A percentile compares a stretch with the other conserved stretches of the same genome.
Conservation (phyloP, 2,113 vertebrate genomes). For the Butorides virescens region DNA sequence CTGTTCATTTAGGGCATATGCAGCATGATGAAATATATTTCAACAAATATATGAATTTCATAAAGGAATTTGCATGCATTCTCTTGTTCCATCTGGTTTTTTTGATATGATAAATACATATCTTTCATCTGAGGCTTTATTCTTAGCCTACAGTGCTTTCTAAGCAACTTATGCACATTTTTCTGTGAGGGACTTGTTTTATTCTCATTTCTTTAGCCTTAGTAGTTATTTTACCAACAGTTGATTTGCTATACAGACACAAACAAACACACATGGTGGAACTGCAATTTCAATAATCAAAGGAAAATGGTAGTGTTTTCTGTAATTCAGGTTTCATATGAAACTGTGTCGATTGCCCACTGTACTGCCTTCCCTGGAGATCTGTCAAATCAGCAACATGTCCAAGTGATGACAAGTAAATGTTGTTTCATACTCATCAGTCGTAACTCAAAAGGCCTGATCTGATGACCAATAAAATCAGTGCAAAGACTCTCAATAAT, state of each 20-base stretch:
- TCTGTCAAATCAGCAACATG: background rate
- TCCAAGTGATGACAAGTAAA: background rate
- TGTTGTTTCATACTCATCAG: background rate
- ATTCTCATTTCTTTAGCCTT: background rate
- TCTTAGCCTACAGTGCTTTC: background rate
- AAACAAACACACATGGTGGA: background rate
- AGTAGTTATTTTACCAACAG: background rate
- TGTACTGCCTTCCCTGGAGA: background rate
- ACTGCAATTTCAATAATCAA: background rate
- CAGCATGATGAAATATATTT: background rate
- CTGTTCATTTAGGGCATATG: background rate
- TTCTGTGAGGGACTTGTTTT: background rate
- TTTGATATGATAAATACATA: background rate
- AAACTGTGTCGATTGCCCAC: background rate
- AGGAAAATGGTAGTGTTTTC: background rate
- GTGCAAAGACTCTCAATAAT: background rate
- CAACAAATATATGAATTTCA: background rate
- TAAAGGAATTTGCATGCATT: background rate
- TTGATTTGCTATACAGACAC: background rate
- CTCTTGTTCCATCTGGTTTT: slow-evolving; percentile 34
- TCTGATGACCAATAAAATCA: background rate
- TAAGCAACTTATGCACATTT: background rate
- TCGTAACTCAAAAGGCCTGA: background rate
- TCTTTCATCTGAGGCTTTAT: background rate
- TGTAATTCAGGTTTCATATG: background rate